Conservation (phyloP, 2,888 invertebrate species). For the Rhamphomyia laevipes region DNA sequence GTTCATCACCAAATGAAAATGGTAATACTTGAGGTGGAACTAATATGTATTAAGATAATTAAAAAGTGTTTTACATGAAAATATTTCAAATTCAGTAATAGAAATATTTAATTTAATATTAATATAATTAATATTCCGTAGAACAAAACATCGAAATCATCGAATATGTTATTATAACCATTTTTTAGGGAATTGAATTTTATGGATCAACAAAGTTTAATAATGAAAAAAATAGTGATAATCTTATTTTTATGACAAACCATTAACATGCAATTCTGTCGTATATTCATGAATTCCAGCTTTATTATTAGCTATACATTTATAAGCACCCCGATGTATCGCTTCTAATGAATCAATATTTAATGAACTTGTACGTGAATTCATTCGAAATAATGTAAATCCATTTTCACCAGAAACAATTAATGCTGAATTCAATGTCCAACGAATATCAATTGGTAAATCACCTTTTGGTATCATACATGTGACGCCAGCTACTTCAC, state of each 20-base stretch:
- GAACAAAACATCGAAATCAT: too few species aligned
- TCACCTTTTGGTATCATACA: constrained; percentile 67
- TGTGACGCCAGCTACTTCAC: constrained; percentile 57
- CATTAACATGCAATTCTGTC: constrained; percentile 48
- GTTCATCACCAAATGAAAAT: constrained; percentile 36
- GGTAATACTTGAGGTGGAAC: constrained; percentile 37
- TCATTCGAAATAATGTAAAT: constrained; percentile 32
- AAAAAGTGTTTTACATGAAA: not conserved
- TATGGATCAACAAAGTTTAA: too few species aligned
- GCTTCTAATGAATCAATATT: constrained; percentile 50
- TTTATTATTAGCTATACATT: constrained; percentile 57
- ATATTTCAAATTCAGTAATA: too few species aligned
- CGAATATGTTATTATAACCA: not conserved
- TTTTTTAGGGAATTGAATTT: not conserved
- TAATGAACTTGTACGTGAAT: constrained; percentile 36
- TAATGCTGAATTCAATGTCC: constrained; percentile 46
- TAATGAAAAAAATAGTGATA: too few species aligned
- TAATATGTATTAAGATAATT: constrained; percentile 16
- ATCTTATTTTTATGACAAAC: too few species aligned
- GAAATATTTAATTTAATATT: too few species aligned
- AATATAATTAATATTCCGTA: too few species aligned
- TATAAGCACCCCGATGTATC: constrained; percentile 63
- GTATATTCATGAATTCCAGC: constrained; percentile 58
- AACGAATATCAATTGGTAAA: constrained; percentile 60
- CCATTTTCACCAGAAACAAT: constrained; percentile 38